phyloP scores from a whole-genome alignment of 2,797 vertebrate species.

The Amphiprion clarkii region DNA sequence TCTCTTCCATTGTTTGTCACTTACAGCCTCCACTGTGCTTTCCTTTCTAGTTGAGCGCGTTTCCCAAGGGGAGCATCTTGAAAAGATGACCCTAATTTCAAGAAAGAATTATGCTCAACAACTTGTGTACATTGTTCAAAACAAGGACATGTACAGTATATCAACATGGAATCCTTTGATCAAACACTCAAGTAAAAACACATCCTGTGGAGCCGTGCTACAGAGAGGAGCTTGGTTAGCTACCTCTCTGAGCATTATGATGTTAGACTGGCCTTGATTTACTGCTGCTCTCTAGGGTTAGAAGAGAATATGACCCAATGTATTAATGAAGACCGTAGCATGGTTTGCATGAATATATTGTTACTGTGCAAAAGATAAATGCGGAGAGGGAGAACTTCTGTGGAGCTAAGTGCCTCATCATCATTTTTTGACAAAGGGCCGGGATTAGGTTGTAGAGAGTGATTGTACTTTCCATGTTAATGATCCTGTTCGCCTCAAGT shows the following conservation, averaged over 20 bases:
- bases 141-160: neutral
- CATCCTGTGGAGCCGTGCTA: slow-evolving; percentile 21
- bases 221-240: slow-evolving; percentile 29
- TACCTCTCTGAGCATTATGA: slow-evolving; percentile 8
- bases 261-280: slow-evolving; percentile 36
- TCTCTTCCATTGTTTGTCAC: slow-evolving; percentile 23
- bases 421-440: slow-evolving; percentile 59
- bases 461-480: slow-evolving; percentile 65
- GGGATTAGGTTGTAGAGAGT: slow-evolving; percentile 53
- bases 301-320: slow-evolving; percentile 45
- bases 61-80: slow-evolving; percentile 10
- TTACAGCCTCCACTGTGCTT: neutral
- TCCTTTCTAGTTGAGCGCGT: neutral
- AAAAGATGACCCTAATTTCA: neutral
- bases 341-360: slow-evolving; percentile 48
- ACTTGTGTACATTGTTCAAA: neutral
- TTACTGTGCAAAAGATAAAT: slow-evolving; percentile 41
- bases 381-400: neutral
- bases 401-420: slow-evolving; percentile 56
- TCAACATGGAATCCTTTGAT: slow-evolving; percentile 10
- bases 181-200: slow-evolving; percentile 11
- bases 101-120: neutral
- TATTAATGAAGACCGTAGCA: slow-evolving; percentile 48
- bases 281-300: slow-evolving; percentile 29
- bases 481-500: slow-evolving; percentile 59